Evolutionary conservation across 2,797 vertebrate genomes (phyloP), one percentile per base, ranked within the genome.

Genomic region (Melanotaenia pygmaea): DNA sequence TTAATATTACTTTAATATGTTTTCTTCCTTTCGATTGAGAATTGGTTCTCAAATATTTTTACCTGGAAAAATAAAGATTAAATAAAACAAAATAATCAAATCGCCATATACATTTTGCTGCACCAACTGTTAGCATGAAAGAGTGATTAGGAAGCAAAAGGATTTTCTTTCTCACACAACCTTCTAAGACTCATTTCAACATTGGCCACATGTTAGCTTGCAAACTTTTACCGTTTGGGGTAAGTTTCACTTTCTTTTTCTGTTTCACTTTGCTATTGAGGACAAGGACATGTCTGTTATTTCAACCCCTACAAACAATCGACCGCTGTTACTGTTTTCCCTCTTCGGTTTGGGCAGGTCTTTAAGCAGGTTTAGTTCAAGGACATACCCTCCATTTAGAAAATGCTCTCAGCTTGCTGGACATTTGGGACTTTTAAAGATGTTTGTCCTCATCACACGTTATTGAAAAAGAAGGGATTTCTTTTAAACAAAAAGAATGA

Each of bases 181-280:
- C 14, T 43, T 14, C 12, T 2, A 38, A 38, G 37, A 38, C 35
- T 40, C 38, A 1, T 1, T 14, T 43, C 14, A 62, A 30, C 24
- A 11, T 12, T 40, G 38, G 24, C 16, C 11, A 38, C 14, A 38
- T 20, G 24, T 54, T 38, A 38, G 50, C 50, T 54, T 32, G 16
- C n/a, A 64, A 64, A 64, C 47, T 30, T 64, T 45, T 57, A 10
- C 53, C 38, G 22, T 57, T 1, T 40, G 37, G 53, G 37, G 26
- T 11, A 38, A 58, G 38, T 38, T 38, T 18, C 20, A 12, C 22
- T 10, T 26, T 35, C 22, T 28, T 43, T 43, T 43, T 18, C 40
- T 38, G 37, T 38, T 38, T 38, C 37, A 38, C 12, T 38, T 38
- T 38, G 37, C 12, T 38, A 13, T 38, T 38, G 11, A 13, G 37